Evolutionary conservation across 2,888 invertebrate genomes (phyloP).

Genomic region (Notodonta dromedarius): DNA sequence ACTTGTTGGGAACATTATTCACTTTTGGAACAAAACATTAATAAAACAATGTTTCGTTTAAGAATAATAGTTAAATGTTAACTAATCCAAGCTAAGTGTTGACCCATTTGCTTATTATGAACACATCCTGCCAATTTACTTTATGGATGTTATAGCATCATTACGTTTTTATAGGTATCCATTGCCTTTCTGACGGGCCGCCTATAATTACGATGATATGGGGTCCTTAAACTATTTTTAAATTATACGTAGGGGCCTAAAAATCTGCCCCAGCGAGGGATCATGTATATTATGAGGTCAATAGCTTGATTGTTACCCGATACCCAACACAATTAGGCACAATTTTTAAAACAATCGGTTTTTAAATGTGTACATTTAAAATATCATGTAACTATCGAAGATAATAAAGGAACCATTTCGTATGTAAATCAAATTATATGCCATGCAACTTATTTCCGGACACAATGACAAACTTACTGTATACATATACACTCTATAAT

Average conservation of each 20-base stretch:
- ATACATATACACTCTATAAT: constrained; percentile 13
- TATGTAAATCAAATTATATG: too few species aligned
- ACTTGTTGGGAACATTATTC: constrained; percentile 50
- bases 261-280: constrained; percentile 68
- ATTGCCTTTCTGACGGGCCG: constrained; percentile 66
- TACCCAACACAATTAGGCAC: constrained; percentile 53
- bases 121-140: constrained; percentile 80
- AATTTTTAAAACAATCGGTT: constrained; percentile 49
- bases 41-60: constrained; percentile 21
- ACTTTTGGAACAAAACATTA: constrained; percentile 39
- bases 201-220: constrained; percentile 76
- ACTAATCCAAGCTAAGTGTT: constrained; percentile 52
- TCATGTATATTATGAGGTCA: constrained; percentile 56
- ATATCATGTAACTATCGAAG: too few species aligned
- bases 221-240: constrained; percentile 76
- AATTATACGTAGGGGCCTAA: constrained; percentile 68
- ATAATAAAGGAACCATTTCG: too few species aligned
- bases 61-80: constrained; percentile 11
- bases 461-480: too few species aligned
- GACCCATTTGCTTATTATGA: constrained; percentile 72
- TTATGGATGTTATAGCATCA: constrained; percentile 78
- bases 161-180: constrained; percentile 73
- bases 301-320: constrained; percentile 65
- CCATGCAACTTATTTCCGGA: too few species aligned
- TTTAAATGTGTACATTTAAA: constrained; percentile 38